Evolutionary conservation across 2,888 invertebrate genomes (phyloP), one percentile per base, ranked within the genome.

Genomic region (Drosophila parthenogenetica): DNA sequence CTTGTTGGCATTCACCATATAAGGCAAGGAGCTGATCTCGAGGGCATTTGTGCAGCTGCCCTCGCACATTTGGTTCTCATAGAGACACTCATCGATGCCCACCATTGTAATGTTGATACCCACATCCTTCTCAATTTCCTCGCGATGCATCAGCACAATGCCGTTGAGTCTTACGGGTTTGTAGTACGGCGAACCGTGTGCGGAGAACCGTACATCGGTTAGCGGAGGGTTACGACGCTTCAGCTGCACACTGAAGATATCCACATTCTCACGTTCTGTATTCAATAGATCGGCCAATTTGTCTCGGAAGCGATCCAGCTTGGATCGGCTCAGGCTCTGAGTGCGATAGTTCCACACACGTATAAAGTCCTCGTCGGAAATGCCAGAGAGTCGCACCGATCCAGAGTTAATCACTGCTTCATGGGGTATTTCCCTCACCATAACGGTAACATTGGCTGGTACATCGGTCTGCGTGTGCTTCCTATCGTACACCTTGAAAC

Each of bases 61-160:
- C 93, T 98, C 98, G 92, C 98, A 98, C 94, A 97, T 96, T 91
- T 97, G 96, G 91, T 98, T 98, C 93, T 98, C 98, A 91, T 98
- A 97, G 70, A 98, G 93, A 92, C 98, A 98, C 93, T 98, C 98
- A 89, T 98, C 99, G 81, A 99, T 98, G 72, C 98, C 98, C 16
- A 99, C 98, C 98, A 98, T 98, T 13, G 97, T 97, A 67, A 99
- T 98, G 90, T 97, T 98, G 70, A 98, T 97, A 45, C 98, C 98
- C n/a, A 98, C 97, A 73, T 96, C 96, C 87, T 96, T 95, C 92
- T 98, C 98, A 89, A 98, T 98, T 94, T 97, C 97, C 92, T 97
- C 97, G 66, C 98, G 94, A 91, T 98, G 96, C 95, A 97, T 97
- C 46, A 98, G 93, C 1, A 99, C 97, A 61, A 98, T 96, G 11